Percentiles rank a stretch among this genome's conserved stretches.
These are phyloP conservation scores for Nemoura dubitans DNA, from an alignment of 2,888 invertebrate genomes.

Conservation along the genomic window DNA sequence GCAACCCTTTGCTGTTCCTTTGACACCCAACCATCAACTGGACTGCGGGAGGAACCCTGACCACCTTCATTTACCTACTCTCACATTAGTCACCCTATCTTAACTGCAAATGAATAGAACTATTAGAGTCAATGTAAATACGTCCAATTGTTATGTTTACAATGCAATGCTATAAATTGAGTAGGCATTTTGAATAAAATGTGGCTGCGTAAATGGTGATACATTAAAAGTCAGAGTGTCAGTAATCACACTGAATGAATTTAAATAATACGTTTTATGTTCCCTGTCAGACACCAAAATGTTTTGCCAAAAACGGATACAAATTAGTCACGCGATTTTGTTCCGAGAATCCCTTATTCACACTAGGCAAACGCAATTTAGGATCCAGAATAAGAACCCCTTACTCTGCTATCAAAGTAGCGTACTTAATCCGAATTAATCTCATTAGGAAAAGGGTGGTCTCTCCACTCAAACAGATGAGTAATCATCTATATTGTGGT, in stretches of 20 bases:
- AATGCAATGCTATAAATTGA: background rate
- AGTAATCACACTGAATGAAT: background rate
- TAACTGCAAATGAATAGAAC: no score
- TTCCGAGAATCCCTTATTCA: background rate
- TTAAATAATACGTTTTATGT: background rate
- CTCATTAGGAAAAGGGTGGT: background rate
- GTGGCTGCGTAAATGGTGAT: background rate
- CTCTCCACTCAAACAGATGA: background rate
- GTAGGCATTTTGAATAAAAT: background rate
- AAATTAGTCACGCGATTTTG: background rate
- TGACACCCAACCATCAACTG: no score
- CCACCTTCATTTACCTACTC: no score
- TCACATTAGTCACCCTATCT: no score
- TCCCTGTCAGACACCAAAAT: background rate
- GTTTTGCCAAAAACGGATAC: background rate
- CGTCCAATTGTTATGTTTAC: no score
- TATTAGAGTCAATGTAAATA: no score
- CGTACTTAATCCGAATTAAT: background rate
- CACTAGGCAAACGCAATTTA: background rate
- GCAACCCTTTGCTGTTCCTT: background rate
- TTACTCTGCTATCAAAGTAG: background rate
- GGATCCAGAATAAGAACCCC: background rate
- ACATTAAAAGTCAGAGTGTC: background rate
- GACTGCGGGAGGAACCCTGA: no score
- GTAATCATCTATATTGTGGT: background rate